Conservation (phyloP, 2,888 invertebrate species). For the Steinernema hermaphroditum region DNA sequence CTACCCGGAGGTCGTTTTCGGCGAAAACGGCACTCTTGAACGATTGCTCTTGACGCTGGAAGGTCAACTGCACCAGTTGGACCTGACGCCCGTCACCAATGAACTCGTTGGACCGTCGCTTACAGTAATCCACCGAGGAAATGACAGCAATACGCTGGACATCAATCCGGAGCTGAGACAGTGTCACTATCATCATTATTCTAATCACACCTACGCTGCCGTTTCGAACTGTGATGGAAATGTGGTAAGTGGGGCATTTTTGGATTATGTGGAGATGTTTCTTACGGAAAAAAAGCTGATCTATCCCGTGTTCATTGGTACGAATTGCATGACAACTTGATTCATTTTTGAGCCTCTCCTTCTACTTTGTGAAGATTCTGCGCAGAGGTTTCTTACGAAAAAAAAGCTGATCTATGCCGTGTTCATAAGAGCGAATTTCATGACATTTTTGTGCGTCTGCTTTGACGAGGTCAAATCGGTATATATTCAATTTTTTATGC, state of each 20-base stretch:
- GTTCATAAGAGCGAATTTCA: no score
- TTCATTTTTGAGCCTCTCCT: no score
- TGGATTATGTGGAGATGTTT: no score
- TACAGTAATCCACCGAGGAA: conserved; percentile 51
- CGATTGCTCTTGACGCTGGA: conserved; percentile 41
- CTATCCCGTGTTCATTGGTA: no score
- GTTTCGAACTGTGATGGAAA: conserved; percentile 62
- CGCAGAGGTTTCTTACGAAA: no score
- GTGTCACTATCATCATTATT: conserved; percentile 62
- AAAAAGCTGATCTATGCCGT: no score
- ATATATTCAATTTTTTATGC: no score
- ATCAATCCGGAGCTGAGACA: conserved; percentile 46
- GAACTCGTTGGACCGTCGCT: conserved; percentile 49
- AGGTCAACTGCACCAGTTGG: conserved; percentile 42
- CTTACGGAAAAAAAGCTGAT: no score
- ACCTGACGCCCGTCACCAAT: conserved; percentile 50
- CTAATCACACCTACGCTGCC: conserved; percentile 58
- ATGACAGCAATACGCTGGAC: conserved; percentile 38
- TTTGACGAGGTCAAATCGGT: no score
- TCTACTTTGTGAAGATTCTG: no score
- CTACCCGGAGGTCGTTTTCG: conserved; percentile 38
- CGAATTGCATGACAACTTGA: no score
- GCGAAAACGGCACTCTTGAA: conserved; percentile 35
- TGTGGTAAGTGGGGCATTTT: conserved; percentile 49
- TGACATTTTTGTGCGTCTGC: no score